Conservation (phyloP, 1,140 invertebrate genomes). For the Zaprionus ghesquierei region DNA sequence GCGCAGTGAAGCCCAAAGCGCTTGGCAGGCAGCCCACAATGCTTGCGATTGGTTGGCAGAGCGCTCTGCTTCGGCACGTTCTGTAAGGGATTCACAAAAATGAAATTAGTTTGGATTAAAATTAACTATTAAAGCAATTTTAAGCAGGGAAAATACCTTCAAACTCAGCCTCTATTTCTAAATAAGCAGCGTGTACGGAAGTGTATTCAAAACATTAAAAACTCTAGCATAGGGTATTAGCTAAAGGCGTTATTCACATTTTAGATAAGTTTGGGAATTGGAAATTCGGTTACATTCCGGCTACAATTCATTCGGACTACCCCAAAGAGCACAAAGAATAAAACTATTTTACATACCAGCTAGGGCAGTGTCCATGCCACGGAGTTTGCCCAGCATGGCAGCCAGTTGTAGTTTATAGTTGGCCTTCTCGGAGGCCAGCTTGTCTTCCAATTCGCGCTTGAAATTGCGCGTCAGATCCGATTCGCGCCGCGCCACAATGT, state of each 20-base stretch:
- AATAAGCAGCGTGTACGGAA: conserved; percentile 51
- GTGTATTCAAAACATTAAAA: conserved; percentile 2
- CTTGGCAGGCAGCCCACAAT: conserved; percentile 95
- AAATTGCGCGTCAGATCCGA: conserved; percentile 87
- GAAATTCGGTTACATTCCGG: not conserved
- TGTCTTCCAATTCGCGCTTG: conserved; percentile 87
- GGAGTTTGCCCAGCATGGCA: conserved; percentile 90
- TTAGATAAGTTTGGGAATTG: too few relatives aligned
- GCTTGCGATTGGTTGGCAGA: conserved; percentile 91
- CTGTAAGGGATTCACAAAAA: conserved; percentile 82
- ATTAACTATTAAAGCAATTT: not conserved
- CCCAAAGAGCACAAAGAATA: not conserved
- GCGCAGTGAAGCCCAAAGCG: conserved; percentile 90
- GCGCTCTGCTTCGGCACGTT: conserved; percentile 90
- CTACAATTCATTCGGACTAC: not conserved
- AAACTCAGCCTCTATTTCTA: conserved; percentile 81
- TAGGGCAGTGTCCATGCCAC: conserved; percentile 93
- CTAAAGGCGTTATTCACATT: not conserved
- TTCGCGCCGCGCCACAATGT: conserved; percentile 88
- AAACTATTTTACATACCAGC: conserved; percentile 86
- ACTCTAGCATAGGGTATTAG: not conserved
- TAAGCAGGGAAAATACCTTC: conserved; percentile 63
- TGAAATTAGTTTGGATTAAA: not conserved
- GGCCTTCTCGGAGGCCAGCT: conserved; percentile 87
- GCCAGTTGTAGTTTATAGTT: conserved; percentile 91